Percentiles rank a stretch among this genome's conserved stretches.
Evolutionary conservation across 2,888 invertebrate species (phyloP).

Genomic region (Beris chalybata): DNA sequence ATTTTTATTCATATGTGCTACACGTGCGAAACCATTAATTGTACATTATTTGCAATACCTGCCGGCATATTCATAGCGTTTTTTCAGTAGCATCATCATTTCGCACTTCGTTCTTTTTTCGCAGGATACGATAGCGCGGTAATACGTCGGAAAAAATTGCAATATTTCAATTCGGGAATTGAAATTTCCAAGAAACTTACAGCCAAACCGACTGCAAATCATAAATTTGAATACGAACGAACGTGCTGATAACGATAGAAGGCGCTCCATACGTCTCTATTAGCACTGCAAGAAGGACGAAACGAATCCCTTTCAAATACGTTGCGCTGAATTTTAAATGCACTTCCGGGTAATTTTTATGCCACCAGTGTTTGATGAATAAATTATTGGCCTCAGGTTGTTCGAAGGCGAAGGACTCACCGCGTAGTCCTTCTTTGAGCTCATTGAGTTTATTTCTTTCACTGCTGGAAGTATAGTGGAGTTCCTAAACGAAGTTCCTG

Average conservation of each 20-base stretch:
- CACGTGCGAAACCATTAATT: constrained; percentile 4
- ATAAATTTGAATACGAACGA: constrained; percentile 34
- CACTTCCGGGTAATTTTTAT: constrained; percentile 34
- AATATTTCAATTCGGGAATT: constrained; percentile 36
- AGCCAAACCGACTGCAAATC: constrained; percentile 5
- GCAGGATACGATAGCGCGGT: not conserved
- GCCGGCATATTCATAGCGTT: not conserved
- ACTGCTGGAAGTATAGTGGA: no score
- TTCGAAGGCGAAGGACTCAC: constrained; percentile 3
- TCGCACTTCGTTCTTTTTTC: not conserved
- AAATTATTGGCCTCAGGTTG: constrained; percentile 36
- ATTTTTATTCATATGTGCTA: constrained; percentile 3
- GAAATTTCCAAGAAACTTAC: constrained; percentile 15
- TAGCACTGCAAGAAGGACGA: constrained; percentile 10
- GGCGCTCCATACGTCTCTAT: constrained; percentile 35
- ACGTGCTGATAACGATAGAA: constrained; percentile 36
- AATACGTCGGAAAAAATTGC: constrained; percentile 28
- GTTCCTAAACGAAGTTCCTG: not conserved
- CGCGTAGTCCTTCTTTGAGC: constrained; percentile 5
- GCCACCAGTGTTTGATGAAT: constrained; percentile 34
- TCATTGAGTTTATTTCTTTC: not conserved
- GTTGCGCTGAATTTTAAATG: constrained; percentile 37
- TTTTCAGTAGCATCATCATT: constrained; percentile 3
- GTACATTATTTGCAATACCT: constrained; percentile 6
- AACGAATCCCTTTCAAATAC: constrained; percentile 11